Evolutionary conservation across 2,113 vertebrate genomes (phyloP).

Genomic region (Bufo gargarizans): DNA sequence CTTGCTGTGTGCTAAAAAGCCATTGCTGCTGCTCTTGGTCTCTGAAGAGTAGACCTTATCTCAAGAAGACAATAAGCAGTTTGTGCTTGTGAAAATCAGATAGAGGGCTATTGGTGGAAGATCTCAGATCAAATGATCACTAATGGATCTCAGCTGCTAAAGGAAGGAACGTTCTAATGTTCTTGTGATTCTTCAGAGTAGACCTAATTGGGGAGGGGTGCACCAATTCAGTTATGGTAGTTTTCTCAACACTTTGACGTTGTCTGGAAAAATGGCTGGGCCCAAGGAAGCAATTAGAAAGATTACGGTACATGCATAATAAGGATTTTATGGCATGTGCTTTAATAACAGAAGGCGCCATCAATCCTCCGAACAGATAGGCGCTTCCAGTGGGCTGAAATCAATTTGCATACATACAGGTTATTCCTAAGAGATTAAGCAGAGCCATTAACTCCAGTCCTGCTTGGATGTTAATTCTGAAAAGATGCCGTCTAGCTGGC

Average conservation of each 20-base stretch:
- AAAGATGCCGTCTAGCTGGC: neutral
- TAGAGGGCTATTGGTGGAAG: neutral
- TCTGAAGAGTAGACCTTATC: neutral
- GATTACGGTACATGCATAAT: neutral
- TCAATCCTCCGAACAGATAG: neutral
- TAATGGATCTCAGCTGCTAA: neutral
- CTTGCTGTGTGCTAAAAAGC: neutral
- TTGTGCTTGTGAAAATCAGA: neutral
- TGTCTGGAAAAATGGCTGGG: neutral
- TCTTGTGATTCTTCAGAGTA: too few species aligned
- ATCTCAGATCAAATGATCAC: neutral
- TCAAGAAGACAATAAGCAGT: neutral
- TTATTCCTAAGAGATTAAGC: constrained; percentile 11
- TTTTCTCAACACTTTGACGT: too few species aligned
- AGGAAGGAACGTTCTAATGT: too few species aligned
- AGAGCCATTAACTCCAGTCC: constrained; percentile 21
- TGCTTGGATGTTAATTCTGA: constrained; percentile 9
- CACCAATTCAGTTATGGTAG: too few species aligned
- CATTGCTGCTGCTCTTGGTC: neutral
- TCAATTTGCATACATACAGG: constrained; percentile 24
- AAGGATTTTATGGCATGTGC: neutral
- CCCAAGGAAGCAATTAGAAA: neutral
- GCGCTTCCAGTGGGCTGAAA: neutral
- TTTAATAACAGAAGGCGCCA: neutral
- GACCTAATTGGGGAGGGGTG: too few species aligned